A percentile compares a stretch with the other conserved stretches of the same genome.
phyloP scores from a whole-genome alignment of 2,888 invertebrate genomes.

The Sussaba pulchella region DNA sequence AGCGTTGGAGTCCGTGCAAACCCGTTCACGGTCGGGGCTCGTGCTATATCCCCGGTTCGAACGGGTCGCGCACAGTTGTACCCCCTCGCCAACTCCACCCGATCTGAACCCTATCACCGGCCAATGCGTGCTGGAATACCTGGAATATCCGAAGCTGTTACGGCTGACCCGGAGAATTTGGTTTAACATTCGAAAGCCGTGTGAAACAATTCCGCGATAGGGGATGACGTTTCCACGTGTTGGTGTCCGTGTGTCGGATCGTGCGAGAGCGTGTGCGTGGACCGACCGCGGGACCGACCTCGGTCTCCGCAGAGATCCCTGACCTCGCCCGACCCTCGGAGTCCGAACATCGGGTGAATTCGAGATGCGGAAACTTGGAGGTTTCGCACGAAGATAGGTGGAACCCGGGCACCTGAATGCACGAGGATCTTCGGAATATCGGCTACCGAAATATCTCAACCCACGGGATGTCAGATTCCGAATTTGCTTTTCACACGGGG shows the following conservation, averaged over 20 bases:
- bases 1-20: not conserved
- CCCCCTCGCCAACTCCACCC: too few species aligned
- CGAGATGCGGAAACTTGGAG: slow-evolving; percentile 39
- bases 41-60: not conserved
- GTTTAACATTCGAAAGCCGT: slow-evolving; percentile 57
- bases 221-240: not conserved
- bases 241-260: too few species aligned
- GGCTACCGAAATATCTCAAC: slow-evolving; percentile 31
- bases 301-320: slow-evolving; percentile 27
- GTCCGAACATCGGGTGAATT: slow-evolving; percentile 55
- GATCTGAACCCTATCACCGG: slow-evolving; percentile 9
- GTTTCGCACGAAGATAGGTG: slow-evolving; percentile 7
- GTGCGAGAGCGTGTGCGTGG: not conserved
- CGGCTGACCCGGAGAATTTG: slow-evolving; percentile 73
- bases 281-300: slow-evolving; percentile 11
- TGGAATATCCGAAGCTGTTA: slow-evolving; percentile 76
- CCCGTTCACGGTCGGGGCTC: not conserved
- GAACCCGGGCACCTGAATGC: slow-evolving; percentile 10
- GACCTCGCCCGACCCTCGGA: slow-evolving; percentile 1
- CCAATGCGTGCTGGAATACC: slow-evolving; percentile 69
- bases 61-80: slow-evolving; percentile 1
- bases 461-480: slow-evolving; percentile 9
- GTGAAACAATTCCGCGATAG: slow-evolving; percentile 55
- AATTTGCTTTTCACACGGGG: not conserved
- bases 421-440: slow-evolving; percentile 1